Evolutionary conservation across 2,797 vertebrate species (phyloP).

Genomic region (Protosalanx chinensis): DNA sequence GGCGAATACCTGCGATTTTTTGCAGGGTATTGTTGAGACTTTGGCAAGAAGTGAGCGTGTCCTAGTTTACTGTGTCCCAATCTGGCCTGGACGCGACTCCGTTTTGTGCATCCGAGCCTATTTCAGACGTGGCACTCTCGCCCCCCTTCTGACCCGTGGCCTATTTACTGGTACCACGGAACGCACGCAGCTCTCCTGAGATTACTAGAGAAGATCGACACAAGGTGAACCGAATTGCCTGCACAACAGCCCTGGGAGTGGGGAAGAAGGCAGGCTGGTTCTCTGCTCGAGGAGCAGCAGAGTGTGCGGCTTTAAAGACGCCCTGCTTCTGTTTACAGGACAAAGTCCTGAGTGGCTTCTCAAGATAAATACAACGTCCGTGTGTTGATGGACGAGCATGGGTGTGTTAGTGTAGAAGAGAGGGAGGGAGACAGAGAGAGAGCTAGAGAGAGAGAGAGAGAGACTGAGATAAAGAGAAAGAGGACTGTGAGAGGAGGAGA

Average conservation of each 20-base stretch:
- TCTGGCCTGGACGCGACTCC: neutral
- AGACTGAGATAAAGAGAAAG: too few species aligned
- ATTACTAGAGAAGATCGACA: neutral
- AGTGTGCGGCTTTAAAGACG: neutral
- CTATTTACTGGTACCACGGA: neutral
- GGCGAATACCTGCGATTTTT: neutral
- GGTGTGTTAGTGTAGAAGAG: neutral
- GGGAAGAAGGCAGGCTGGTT: neutral
- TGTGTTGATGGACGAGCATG: neutral
- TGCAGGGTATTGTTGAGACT: neutral
- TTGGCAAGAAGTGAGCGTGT: neutral
- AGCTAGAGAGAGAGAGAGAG: too few species aligned
- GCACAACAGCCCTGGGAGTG: neutral
- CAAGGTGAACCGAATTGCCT: neutral
- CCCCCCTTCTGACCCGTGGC: neutral
- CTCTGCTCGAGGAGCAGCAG: neutral
- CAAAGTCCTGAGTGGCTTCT: constrained; percentile 2
- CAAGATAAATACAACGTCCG: neutral
- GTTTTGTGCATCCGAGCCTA: neutral
- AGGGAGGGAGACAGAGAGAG: too few species aligned
- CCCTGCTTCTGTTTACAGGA: neutral
- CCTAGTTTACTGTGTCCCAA: constrained; percentile 3
- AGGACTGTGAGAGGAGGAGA: too few species aligned
- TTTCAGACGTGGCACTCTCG: neutral
- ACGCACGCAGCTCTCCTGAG: constrained; percentile 1